Evolutionary conservation across 2,888 invertebrate species (phyloP).

Genomic region (Chrysolina haemoptera): DNA sequence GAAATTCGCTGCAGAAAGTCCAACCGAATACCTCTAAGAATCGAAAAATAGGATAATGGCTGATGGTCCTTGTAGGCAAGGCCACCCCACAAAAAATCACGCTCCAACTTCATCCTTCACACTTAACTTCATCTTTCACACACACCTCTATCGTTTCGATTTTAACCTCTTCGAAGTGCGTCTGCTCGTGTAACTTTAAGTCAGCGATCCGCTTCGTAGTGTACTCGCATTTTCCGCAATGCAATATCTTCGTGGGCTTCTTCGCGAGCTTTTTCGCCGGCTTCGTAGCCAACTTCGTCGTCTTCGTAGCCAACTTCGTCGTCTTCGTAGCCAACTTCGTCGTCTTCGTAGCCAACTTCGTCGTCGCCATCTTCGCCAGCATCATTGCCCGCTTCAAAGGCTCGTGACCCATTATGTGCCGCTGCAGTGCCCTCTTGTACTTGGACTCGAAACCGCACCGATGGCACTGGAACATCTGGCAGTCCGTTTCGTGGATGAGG

Average conservation of each 20-base stretch:
- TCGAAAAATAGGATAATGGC: too few species aligned
- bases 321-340: too few species aligned
- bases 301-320: slow-evolving; percentile 21
- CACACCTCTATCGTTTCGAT: slow-evolving; percentile 1
- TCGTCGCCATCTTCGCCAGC: slow-evolving; percentile 24
- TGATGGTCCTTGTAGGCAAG: too few species aligned
- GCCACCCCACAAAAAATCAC: too few species aligned
- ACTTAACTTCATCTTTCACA: not conserved
- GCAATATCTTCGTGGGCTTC: too few species aligned
- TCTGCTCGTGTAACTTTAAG: slow-evolving; percentile 26
- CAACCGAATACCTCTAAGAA: too few species aligned
- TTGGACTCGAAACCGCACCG: slow-evolving; percentile 44
- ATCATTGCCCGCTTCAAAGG: slow-evolving; percentile 15
- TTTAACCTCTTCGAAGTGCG: slow-evolving; percentile 23
- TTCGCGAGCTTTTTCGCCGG: too few species aligned
- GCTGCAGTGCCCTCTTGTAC: slow-evolving; percentile 43
- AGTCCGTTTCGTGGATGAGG: slow-evolving; percentile 40
- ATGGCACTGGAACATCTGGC: slow-evolving; percentile 42
- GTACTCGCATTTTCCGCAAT: too few species aligned
- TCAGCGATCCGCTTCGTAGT: not conserved
- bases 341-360: not conserved
- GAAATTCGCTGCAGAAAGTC: too few species aligned
- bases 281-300: slow-evolving; percentile 21
- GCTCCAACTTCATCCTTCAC: not conserved
- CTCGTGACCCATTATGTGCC: slow-evolving; percentile 40